Evolutionary conservation across 2,113 vertebrate genomes (phyloP), one percentile per base, ranked within the genome.

Genomic region (Origma solitaria): DNA sequence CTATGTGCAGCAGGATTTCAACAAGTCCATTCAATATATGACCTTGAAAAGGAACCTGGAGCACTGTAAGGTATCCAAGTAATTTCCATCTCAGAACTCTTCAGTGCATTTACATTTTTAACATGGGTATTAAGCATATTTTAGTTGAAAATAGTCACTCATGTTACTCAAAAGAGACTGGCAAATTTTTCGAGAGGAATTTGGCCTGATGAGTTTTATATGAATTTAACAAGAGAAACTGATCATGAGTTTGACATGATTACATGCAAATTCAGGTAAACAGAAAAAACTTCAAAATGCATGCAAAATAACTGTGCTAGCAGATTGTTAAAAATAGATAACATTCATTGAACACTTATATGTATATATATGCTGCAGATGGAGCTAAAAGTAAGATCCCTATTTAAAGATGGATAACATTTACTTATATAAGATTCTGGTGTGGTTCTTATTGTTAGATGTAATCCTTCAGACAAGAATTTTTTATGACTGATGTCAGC

Each of bases 401-500:
- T 88, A 60, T 82, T 93, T 92, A 83, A 96, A 88, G 88, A 88
- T 83, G 79, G 44, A 64, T 60, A 93, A 13, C 28, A 53, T 88
- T 88, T 80, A 92, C 75, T 80, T 77, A 44, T 78, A 51, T 71
- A 86, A 83, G 68, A 83, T 88, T 86, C 64, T 3, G 7, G 77
- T 64, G 60, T 86, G 49, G 68, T 93, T 96, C 80, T 86, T 92
- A 90, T 83, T 94, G 92, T 56, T 94, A 77, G 50, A 92, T 60
- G 44, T 69, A 92, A 90, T 90, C 13, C 1, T 88, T 96, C 45
- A 82, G 87, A 88, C 27, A 66, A 82, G 38, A 95, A 78, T 78
- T 92, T 89, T 94, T 94, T 95, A 86, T 94, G 92, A 66, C 85
- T 96, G 92, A 90, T 88, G 85, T 88, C 66, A 90, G 60, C 71